phyloP scores from a whole-genome alignment of 2,797 vertebrate genomes.

The Lutjanus argentimaculatus region DNA sequence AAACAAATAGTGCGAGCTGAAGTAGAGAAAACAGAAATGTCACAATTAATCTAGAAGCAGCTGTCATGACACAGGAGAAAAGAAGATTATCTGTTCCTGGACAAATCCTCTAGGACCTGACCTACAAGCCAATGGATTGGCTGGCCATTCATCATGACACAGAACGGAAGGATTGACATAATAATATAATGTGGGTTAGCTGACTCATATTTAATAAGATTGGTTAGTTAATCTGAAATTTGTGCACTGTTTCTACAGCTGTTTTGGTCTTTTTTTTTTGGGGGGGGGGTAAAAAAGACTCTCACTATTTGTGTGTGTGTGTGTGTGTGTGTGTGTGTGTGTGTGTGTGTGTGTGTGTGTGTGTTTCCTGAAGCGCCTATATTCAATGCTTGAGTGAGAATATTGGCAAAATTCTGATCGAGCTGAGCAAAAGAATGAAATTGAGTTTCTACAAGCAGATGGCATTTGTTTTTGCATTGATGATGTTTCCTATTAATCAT shows the following conservation, averaged over 20 bases:
- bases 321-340: background rate
- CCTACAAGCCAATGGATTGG: background rate
- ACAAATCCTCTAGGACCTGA: slow-evolving; percentile 1
- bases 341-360: no score
- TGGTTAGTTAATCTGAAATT: background rate
- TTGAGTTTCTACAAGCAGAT: background rate
- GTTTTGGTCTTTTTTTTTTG: background rate
- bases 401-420: background rate
- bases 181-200: slow-evolving; percentile 2
- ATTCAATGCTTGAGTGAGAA: background rate
- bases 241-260: background rate
- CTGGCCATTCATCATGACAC: background rate
- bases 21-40: background rate
- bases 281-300: background rate
- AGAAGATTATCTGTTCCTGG: background rate
- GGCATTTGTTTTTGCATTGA: background rate
- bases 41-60: slow-evolving; percentile 2
- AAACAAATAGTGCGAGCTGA: background rate
- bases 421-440: background rate
- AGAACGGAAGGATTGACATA: background rate
- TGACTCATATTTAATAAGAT: slow-evolving; percentile 2
- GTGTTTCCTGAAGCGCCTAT: no score
- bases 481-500: background rate
- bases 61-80: background rate
- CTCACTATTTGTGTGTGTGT: no score